Evolutionary conservation across 2,888 invertebrate genomes (phyloP).

Genomic region (Apamea sordens): DNA sequence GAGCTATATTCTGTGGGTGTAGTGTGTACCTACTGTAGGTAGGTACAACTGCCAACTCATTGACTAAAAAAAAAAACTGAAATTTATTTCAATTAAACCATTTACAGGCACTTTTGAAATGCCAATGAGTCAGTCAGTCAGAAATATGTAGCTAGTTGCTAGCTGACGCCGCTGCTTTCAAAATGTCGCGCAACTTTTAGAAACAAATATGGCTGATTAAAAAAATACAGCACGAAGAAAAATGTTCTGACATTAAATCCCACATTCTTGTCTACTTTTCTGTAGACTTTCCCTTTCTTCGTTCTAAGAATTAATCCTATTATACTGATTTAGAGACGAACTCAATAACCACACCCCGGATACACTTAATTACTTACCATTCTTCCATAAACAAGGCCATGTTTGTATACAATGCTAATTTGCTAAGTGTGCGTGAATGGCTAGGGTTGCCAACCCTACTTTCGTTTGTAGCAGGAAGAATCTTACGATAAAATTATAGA

Average conservation of each 20-base stretch:
- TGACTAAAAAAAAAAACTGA: not conserved
- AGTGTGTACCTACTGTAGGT: too few species aligned
- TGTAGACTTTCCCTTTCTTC: not conserved
- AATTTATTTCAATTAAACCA: not conserved
- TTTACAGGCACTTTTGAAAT: not conserved
- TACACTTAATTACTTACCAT: constrained; percentile 45
- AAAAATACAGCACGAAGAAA: not conserved
- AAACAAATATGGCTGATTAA: not conserved
- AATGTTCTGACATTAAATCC: not conserved
- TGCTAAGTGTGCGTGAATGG: constrained; percentile 36
- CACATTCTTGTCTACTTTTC: not conserved
- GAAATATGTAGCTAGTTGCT: not conserved
- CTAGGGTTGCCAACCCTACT: constrained; percentile 33
- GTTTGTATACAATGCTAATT: constrained; percentile 47
- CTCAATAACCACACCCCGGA: constrained; percentile 37
- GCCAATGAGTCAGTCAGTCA: not conserved
- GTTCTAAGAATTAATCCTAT: constrained; percentile 11
- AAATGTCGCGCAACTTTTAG: not conserved
- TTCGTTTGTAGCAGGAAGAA: not conserved
- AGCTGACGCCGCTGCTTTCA: not conserved
- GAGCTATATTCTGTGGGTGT: not conserved
- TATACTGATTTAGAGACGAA: constrained; percentile 33
- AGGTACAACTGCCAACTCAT: not conserved
- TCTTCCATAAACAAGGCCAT: constrained; percentile 26
- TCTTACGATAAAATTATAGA: not conserved